phyloP scores from a whole-genome alignment of 2,113 vertebrate species.

The Stigmatopora nigra region DNA sequence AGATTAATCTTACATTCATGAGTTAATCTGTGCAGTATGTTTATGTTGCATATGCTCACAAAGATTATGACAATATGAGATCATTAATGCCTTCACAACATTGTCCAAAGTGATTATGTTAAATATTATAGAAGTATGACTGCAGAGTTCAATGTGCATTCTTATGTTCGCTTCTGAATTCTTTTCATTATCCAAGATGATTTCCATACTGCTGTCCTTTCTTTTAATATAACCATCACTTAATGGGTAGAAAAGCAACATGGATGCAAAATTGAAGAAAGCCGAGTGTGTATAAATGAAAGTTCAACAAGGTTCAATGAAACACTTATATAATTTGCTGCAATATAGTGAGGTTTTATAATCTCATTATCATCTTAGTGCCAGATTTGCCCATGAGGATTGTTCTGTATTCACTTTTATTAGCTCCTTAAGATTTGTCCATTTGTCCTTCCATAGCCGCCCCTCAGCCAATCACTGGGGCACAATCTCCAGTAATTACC shows the following conservation, averaged over 20 bases:
- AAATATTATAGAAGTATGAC: conserved; percentile 37
- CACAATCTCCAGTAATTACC: conserved; percentile 46
- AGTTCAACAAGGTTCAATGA: conserved; percentile 68
- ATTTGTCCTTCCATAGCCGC: conserved; percentile 60
- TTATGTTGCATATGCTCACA: background rate
- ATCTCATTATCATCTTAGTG: conserved; percentile 70
- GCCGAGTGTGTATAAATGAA: conserved; percentile 61
- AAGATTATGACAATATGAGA: conserved; percentile 21
- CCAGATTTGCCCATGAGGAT: conserved; percentile 68
- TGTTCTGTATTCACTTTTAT: conserved; percentile 61
- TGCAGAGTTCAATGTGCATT: conserved; percentile 41
- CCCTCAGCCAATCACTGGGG: conserved; percentile 51
- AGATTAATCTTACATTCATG: background rate
- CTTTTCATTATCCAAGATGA: conserved; percentile 55
- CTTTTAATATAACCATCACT: conserved; percentile 44
- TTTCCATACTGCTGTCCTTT: conserved; percentile 40
- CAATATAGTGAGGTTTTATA: conserved; percentile 65
- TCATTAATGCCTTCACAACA: conserved; percentile 16
- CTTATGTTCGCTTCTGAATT: conserved; percentile 49
- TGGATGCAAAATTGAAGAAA: conserved; percentile 38
- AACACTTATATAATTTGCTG: conserved; percentile 67
- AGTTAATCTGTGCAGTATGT: background rate
- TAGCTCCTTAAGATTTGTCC: conserved; percentile 61
- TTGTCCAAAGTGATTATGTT: conserved; percentile 43
- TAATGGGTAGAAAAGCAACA: conserved; percentile 33